Conservation (phyloP, 2,888 invertebrate species). For the Orthonychiurus folsomi region DNA sequence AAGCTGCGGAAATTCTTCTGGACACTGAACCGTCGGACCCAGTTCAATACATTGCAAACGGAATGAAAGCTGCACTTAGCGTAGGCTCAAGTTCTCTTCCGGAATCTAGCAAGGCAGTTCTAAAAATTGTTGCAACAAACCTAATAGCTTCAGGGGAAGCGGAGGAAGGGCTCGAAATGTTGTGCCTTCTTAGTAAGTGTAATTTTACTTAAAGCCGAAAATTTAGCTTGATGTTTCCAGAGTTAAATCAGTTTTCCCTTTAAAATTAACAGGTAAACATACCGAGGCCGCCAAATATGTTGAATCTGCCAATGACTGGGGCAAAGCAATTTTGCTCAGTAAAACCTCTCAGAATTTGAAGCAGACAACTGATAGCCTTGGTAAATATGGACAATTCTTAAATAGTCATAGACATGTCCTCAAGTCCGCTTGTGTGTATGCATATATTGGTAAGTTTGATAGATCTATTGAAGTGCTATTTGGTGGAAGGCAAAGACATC, state of each 20-base stretch:
- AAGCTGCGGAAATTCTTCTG: conserved; percentile 36
- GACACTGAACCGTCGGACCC: conserved; percentile 37
- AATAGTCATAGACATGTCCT: conserved; percentile 34
- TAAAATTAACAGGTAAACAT: too few species aligned
- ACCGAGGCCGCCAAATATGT: conserved; percentile 38
- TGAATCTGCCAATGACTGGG: conserved; percentile 38
- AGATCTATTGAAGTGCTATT: conserved; percentile 37
- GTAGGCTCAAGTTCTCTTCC: conserved; percentile 35
- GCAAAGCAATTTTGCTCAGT: conserved; percentile 32
- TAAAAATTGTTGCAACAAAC: conserved; percentile 38
- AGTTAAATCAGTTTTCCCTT: too few species aligned
- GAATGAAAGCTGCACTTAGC: conserved; percentile 36
- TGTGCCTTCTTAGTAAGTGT: conserved; percentile 34
- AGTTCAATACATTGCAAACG: conserved; percentile 34
- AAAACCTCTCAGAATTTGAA: conserved; percentile 32
- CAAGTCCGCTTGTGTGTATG: conserved; percentile 34
- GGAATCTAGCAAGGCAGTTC: conserved; percentile 36
- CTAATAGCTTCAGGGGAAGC: conserved; percentile 35
- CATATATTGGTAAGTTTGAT: conserved; percentile 35
- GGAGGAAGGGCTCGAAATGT: conserved; percentile 36
- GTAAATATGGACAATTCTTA: conserved; percentile 36
- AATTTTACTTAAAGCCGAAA: too few species aligned
- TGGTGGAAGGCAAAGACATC: conserved; percentile 34
- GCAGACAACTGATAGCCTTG: conserved; percentile 31
- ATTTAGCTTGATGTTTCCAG: too few species aligned